Evolutionary conservation across 2,797 vertebrate genomes (phyloP).

Genomic region (Danio jaintianensis): DNA sequence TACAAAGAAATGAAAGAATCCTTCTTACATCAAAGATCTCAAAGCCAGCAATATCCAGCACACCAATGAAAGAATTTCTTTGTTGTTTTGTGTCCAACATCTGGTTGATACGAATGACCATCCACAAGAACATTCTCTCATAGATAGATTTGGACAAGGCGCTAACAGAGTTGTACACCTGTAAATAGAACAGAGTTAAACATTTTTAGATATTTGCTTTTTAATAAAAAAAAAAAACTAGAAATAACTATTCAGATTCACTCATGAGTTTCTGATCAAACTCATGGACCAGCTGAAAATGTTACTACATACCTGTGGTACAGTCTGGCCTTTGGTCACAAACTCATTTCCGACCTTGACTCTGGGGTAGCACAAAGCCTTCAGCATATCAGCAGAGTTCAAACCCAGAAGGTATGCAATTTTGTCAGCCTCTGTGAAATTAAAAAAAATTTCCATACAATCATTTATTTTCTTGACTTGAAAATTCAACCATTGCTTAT

Average conservation of each 20-base stretch:
- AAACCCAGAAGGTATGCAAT: constrained; percentile 87
- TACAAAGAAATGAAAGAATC: background rate
- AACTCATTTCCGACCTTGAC: constrained; percentile 90
- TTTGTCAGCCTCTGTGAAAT: constrained; percentile 86
- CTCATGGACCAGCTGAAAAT: background rate
- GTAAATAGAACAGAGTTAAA: background rate
- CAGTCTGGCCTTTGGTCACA: constrained; percentile 89
- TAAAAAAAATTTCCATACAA: background rate
- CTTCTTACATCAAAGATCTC: constrained; percentile 90
- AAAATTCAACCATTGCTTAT: background rate
- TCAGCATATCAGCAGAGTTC: constrained; percentile 90
- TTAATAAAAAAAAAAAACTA: too few species aligned
- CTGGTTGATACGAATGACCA: constrained; percentile 92
- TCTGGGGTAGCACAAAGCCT: constrained; percentile 87
- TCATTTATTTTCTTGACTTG: background rate
- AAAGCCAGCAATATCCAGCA: constrained; percentile 92
- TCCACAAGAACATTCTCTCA: constrained; percentile 95
- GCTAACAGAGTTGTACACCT: constrained; percentile 87
- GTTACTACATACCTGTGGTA: constrained; percentile 79
- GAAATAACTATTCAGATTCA: background rate
- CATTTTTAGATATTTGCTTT: background rate
- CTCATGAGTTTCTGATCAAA: background rate
- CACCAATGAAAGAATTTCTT: constrained; percentile 89
- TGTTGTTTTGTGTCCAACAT: constrained; percentile 91
- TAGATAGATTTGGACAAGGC: constrained; percentile 88